Evolutionary conservation across 2,113 vertebrate genomes (phyloP), one percentile per base, ranked within the genome.

Genomic region (Zosterops pallidus): DNA sequence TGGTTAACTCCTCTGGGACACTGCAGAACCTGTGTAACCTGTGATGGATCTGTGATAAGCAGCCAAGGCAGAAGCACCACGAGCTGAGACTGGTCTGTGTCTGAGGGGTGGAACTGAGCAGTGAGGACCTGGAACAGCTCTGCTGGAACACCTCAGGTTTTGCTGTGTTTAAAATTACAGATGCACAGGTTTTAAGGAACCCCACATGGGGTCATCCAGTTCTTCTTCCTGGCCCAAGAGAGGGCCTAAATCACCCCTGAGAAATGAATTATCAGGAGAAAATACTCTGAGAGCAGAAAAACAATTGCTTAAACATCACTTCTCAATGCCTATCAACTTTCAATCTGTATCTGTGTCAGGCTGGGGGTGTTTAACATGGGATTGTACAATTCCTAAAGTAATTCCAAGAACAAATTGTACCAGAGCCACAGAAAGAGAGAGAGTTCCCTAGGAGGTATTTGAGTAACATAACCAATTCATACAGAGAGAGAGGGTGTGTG

Each of bases 331-430:
- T 24, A 31, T 60, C 86, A 84, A n/a, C 72, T 89, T 89, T 83
- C 76, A 78, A 7, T 44, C 67, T 63, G n/a, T 62, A 76, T 90
- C 50, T 55, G n/a, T 83, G 67, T 68, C 89, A 57, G 42, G 21
- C 46, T 56, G 78, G 71, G 80, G 46, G 65, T 86, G 77, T 83
- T 85, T 74, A 65, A 78, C 70, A 39, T 10, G 22, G 59, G 55
- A 67, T 1, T 76, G 84, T 70, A 85, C 57, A 87, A 91, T 68
- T 95, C 57, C 85, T 92, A 89, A 56, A 90, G 88, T 81, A 68
- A 94, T 91, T 92, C 84, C 77, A 92, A 91, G 90, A 91, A 92
- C 65, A 91, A 92, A 85, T 67, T 89, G 86, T 95, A 85, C 83
- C 91, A 87, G n/a, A 84, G 79, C 42, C 78, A 52, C 42, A 76